Conservation (phyloP, 1,140 invertebrate species). For the Tetragnatha versicolor region DNA sequence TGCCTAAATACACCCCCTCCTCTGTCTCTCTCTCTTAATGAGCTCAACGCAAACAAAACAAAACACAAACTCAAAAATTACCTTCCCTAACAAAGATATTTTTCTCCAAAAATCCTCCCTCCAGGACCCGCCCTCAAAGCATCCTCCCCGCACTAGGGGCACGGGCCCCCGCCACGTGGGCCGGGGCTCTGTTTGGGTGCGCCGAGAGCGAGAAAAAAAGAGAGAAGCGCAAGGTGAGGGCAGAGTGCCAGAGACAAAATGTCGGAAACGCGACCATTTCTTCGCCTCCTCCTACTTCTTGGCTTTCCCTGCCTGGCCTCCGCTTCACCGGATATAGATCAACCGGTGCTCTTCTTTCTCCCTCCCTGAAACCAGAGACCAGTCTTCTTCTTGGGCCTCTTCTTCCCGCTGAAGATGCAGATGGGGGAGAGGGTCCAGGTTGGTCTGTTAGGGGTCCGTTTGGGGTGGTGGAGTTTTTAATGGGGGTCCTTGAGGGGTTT, state of each 20-base stretch:
- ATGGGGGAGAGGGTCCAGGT: too few relatives aligned
- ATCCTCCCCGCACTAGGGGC: too few relatives aligned
- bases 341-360: constrained; percentile 26
- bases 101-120: not conserved
- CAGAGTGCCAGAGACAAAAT: constrained; percentile 54
- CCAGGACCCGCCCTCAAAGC: not conserved
- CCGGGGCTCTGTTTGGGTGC: constrained; percentile 53
- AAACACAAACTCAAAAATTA: too few relatives aligned
- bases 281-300: not conserved
- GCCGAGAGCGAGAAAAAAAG: not conserved
- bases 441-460: too few relatives aligned
- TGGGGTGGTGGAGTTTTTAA: too few relatives aligned
- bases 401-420: too few relatives aligned
- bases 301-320: not conserved
- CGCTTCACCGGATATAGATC: constrained; percentile 54
- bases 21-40: too few relatives aligned
- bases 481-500: too few relatives aligned
- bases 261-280: constrained; percentile 46
- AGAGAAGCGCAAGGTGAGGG: constrained; percentile 53
- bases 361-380: too few relatives aligned
- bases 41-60: too few relatives aligned
- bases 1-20: too few relatives aligned
- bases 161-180: not conserved
- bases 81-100: not conserved
- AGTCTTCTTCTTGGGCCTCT: too few relatives aligned